A percentile compares a stretch with the other conserved stretches of the same genome.
Conservation (phyloP, 2,797 vertebrate genomes). For the Centropyge bicolor region DNA sequence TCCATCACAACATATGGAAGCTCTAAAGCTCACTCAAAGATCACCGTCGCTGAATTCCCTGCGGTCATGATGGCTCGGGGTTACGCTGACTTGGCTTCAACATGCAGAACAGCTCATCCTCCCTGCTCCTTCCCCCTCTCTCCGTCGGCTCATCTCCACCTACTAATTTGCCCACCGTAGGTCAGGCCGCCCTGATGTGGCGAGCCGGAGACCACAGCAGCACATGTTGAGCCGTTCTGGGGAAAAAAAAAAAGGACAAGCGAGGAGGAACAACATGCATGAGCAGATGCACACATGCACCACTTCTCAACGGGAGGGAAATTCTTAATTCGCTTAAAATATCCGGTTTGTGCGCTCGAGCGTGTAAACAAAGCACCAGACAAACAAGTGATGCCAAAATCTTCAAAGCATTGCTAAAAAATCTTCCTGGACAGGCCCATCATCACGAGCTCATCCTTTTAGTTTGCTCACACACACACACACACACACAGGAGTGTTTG, state of each 20-base stretch:
- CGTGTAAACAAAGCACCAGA: conserved; percentile 39
- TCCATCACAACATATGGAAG: conserved; percentile 54
- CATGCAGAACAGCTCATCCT: conserved; percentile 65
- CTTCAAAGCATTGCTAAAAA: conserved; percentile 58
- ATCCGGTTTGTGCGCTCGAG: conserved; percentile 10
- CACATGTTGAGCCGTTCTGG: conserved; percentile 62
- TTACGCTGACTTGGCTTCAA: conserved; percentile 50
- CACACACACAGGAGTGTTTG: conserved; percentile 29
- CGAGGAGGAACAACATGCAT: conserved; percentile 21
- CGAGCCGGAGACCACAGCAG: conserved; percentile 58
- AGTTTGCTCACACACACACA: conserved; percentile 27
- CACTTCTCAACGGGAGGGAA: not conserved
- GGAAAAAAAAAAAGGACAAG: not conserved
- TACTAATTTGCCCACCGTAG: conserved; percentile 75
- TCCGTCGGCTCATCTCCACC: conserved; percentile 70
- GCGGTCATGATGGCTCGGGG: conserved; percentile 53
- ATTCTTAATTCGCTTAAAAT: conserved; percentile 28
- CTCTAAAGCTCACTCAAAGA: conserved; percentile 48
- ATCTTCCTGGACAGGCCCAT: conserved; percentile 50
- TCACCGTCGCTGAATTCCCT: conserved; percentile 59
- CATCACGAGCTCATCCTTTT: conserved; percentile 74
- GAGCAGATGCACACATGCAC: conserved; percentile 25
- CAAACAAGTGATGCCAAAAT: conserved; percentile 50
- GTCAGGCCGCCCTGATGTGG: conserved; percentile 65
- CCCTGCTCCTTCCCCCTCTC: conserved; percentile 33